These are phyloP conservation scores for Parnassius smintheus DNA, from an alignment of 2,888 invertebrate species.

Conservation along the genomic window DNA sequence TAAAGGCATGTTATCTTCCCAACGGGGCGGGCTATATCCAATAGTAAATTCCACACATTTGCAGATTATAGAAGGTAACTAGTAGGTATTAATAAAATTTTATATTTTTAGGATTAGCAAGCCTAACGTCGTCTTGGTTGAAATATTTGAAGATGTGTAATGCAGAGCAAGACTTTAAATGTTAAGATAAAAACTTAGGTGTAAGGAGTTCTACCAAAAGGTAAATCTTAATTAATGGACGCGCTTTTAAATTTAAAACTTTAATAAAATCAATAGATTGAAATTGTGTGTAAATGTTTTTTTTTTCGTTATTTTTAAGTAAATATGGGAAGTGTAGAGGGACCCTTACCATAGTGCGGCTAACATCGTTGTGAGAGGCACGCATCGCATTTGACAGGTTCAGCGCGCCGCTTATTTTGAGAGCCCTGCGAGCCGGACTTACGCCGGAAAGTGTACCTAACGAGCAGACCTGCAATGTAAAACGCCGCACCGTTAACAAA, in stretches of 20 bases:
- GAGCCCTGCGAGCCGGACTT: constrained; percentile 80
- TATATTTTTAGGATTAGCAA: no score
- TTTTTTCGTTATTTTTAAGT: constrained; percentile 20
- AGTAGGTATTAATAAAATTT: no score
- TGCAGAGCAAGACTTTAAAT: no score
- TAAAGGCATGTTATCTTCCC: no score
- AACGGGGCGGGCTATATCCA: no score
- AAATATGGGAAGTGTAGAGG: constrained; percentile 27
- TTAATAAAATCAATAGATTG: neutral
- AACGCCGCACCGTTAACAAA: constrained; percentile 80
- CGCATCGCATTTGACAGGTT: constrained; percentile 80
- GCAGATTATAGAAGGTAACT: no score
- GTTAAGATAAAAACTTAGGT: neutral
- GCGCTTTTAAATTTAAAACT: constrained; percentile 51
- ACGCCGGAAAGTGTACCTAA: constrained; percentile 83
- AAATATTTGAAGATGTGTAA: no score
- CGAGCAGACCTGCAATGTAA: constrained; percentile 82
- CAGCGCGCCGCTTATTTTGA: constrained; percentile 76
- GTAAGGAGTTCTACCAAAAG: constrained; percentile 31
- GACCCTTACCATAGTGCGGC: constrained; percentile 76
- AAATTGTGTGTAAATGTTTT: constrained; percentile 12
- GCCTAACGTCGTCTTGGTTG: no score
- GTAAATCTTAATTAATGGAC: constrained; percentile 55
- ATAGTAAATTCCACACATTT: no score
- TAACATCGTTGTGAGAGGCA: constrained; percentile 81